Conservation (phyloP, 2,113 vertebrate genomes). For the Meriones unguiculatus region DNA sequence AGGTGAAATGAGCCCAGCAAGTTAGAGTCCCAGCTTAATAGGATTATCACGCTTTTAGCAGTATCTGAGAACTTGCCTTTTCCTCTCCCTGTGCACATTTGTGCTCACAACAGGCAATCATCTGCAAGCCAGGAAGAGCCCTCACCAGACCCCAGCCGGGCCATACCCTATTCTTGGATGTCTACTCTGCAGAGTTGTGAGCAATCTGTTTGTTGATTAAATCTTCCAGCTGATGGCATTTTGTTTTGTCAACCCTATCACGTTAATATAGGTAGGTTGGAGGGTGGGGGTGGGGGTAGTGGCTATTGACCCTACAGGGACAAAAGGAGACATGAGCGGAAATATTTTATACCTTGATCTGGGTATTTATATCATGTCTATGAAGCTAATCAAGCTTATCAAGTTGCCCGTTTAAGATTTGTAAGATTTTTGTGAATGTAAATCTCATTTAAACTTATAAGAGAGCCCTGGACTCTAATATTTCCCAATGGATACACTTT, state of each 20-base stretch:
- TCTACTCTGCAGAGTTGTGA: not conserved
- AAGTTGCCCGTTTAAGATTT: not conserved
- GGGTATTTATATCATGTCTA: not conserved
- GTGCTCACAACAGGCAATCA: fast-evolving
- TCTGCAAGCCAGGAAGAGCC: not conserved
- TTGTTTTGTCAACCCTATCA: not conserved
- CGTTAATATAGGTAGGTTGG: not conserved
- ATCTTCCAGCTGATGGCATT: not conserved
- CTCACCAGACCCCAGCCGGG: fast-evolving
- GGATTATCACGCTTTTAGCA: not conserved
- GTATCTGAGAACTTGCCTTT: not conserved
- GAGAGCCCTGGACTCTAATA: not conserved
- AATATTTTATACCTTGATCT: not conserved
- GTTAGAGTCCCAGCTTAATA: not conserved
- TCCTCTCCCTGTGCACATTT: too few relatives aligned
- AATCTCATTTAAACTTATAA: not conserved
- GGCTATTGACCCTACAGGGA: not conserved
- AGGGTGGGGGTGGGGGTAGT: too few relatives aligned
- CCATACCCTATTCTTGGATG: not conserved
- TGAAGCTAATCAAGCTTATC: not conserved
- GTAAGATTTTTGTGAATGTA: not conserved
- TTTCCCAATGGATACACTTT: not conserved
- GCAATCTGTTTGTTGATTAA: not conserved
- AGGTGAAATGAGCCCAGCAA: not conserved
- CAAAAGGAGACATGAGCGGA: not conserved